Evolutionary conservation across 2,888 invertebrate species (phyloP).

Genomic region (Shargacucullia verbasci): DNA sequence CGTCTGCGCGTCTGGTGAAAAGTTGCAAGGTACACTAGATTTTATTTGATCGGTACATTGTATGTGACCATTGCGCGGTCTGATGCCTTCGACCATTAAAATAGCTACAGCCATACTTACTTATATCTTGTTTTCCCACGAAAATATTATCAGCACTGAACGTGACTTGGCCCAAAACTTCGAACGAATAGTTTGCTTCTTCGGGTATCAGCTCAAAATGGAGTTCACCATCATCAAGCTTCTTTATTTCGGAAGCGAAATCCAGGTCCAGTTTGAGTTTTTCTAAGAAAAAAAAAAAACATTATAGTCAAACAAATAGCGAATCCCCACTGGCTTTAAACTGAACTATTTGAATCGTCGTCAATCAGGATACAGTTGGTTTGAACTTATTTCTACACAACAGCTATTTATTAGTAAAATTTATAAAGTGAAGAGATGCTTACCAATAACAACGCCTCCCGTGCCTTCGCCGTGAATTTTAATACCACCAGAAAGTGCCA

Average conservation of each 20-base stretch:
- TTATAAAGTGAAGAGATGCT: constrained; percentile 1
- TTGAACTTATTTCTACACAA: no score
- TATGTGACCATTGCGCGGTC: no score
- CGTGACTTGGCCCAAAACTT: constrained; percentile 26
- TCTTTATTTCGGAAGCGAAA: constrained; percentile 24
- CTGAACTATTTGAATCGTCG: no score
- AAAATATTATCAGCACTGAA: constrained; percentile 20
- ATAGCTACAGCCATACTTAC: constrained; percentile 47
- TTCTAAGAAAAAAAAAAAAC: constrained; percentile 21
- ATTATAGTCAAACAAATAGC: no score
- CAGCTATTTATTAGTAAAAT: no score
- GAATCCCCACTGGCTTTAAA: no score
- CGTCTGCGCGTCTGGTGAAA: no score
- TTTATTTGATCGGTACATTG: no score
- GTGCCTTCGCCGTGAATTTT: constrained; percentile 45
- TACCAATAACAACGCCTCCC: constrained; percentile 24
- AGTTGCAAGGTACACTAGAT: no score
- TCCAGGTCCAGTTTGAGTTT: constrained; percentile 22
- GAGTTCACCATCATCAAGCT: constrained; percentile 38
- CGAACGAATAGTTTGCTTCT: neutral
- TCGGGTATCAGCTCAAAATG: constrained; percentile 12
- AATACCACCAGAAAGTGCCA: constrained; percentile 32
- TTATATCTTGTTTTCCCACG: constrained; percentile 45
- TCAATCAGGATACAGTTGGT: no score
- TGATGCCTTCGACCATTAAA: no score